phyloP scores from a whole-genome alignment of 2,113 vertebrate genomes.

The Nycticorax nycticorax region DNA sequence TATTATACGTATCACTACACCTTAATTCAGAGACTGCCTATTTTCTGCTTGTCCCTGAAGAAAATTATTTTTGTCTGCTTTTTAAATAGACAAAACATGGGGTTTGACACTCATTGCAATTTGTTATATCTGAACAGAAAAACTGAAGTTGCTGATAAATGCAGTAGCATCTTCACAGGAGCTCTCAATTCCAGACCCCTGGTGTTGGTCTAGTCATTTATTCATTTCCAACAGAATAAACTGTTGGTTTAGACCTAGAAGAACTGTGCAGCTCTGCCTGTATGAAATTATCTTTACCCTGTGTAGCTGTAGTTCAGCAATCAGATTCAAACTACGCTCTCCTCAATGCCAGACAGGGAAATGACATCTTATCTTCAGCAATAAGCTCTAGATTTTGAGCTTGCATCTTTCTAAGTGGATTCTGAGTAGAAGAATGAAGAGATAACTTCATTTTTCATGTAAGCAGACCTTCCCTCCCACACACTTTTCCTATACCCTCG shows the following conservation, averaged over 20 bases:
- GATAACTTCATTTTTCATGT: background rate
- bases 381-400: background rate
- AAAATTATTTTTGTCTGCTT: background rate
- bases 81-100: background rate
- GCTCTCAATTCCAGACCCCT: background rate
- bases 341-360: background rate
- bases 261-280: background rate
- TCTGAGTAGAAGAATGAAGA: background rate
- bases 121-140: background rate
- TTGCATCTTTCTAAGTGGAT: background rate
- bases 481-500: background rate
- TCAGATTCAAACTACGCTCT: background rate
- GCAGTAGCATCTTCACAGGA: background rate
- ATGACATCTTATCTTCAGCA: background rate
- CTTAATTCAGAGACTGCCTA: background rate
- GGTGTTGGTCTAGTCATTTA: background rate
- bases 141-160: background rate
- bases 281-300: background rate
- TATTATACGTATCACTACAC: background rate
- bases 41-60: background rate
- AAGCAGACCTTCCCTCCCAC: background rate
- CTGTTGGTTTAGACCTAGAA: background rate
- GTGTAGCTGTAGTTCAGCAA: background rate
- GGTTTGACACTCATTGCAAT: background rate
- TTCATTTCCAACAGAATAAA: background rate